These are phyloP conservation scores for Tolypeutes matacus DNA, from an alignment of 2,797 vertebrate species.

Conservation along the genomic window DNA sequence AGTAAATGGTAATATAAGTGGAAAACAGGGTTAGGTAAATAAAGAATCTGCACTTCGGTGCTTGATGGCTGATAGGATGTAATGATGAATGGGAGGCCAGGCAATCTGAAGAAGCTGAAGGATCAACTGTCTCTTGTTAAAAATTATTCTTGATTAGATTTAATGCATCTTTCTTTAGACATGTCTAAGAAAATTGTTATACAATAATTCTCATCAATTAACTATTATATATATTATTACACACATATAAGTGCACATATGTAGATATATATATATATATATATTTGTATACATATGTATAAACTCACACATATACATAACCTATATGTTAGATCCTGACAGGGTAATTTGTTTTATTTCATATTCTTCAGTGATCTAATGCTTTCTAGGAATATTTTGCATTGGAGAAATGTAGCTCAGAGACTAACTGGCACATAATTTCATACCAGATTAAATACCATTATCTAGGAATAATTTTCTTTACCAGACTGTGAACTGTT, in stretches of 20 bases:
- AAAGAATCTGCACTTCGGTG: not conserved
- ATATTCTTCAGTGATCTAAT: too few species aligned
- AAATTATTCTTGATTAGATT: not conserved
- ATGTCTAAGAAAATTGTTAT: not conserved
- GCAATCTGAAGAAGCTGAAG: not conserved
- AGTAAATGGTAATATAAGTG: not conserved
- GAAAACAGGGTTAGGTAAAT: not conserved
- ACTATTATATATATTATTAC: not conserved
- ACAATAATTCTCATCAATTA: not conserved
- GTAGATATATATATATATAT: too few species aligned
- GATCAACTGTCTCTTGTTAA: not conserved
- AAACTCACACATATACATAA: too few species aligned
- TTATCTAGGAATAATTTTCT: not conserved
- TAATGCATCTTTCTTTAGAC: not conserved
- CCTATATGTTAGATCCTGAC: too few species aligned
- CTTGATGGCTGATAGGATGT: not conserved
- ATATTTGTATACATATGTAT: too few species aligned
- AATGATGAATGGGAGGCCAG: not conserved
- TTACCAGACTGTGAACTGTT: not conserved
- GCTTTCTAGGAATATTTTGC: not conserved
- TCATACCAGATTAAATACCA: not conserved
- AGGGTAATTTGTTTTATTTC: too few species aligned
- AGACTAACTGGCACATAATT: not conserved
- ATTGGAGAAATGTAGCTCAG: not conserved
- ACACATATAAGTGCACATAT: too few species aligned